A percentile compares a stretch with the other conserved stretches of the same genome.
Conservation (phyloP, 2,888 invertebrate genomes). For the Neoascia interrupta region DNA sequence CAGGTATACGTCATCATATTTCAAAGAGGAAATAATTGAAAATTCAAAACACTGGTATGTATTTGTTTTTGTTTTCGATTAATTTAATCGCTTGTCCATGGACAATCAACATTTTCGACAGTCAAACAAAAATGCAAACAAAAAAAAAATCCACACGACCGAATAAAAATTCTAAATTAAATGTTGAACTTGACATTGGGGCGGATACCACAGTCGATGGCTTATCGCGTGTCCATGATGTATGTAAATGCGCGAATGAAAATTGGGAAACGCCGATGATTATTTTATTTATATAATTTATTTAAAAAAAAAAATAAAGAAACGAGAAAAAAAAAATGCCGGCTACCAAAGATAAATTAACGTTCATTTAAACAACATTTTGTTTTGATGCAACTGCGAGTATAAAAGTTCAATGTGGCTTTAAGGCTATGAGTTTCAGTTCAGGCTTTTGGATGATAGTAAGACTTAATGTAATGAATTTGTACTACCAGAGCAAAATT, state of each 20-base stretch:
- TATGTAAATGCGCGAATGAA: constrained; percentile 21
- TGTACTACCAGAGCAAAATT: background rate
- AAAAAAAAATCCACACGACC: background rate
- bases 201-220: constrained; percentile 9
- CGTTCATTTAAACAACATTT: constrained; percentile 1
- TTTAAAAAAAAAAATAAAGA: too few relatives aligned
- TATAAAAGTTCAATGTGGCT: background rate
- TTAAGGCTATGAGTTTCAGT: background rate
- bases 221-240: constrained; percentile 37
- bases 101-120: constrained; percentile 6
- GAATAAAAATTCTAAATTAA: constrained; percentile 14
- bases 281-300: constrained; percentile 22
- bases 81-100: constrained; percentile 1
- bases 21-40: constrained; percentile 1
- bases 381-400: background rate
- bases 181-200: constrained; percentile 47
- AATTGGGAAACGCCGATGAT: background rate
- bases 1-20: background rate
- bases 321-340: too few relatives aligned
- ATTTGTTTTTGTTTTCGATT: too few relatives aligned
- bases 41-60: too few relatives aligned
- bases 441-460: background rate
- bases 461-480: background rate
- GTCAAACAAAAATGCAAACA: background rate
- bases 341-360: too few relatives aligned